phyloP scores from a whole-genome alignment of 1,140 invertebrate genomes.

The Drosophila arawakana region DNA sequence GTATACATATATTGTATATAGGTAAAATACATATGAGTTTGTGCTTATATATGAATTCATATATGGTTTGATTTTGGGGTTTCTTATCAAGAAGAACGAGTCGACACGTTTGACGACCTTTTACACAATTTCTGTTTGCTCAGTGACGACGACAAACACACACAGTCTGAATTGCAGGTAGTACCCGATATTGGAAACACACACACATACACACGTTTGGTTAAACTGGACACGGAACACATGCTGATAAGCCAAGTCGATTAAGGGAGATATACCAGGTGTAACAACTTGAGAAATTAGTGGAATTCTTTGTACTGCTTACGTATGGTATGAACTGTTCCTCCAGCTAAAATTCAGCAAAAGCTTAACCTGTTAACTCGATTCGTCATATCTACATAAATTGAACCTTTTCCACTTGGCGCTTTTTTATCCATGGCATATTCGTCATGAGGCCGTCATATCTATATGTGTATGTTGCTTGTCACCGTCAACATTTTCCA shows the following conservation, averaged over 20 bases:
- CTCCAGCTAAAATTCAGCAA: neutral
- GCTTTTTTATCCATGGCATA: constrained; percentile 51
- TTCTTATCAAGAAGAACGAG: constrained; percentile 51
- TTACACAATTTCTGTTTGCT: constrained; percentile 66
- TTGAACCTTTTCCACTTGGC: constrained; percentile 35
- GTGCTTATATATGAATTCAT: constrained; percentile 4
- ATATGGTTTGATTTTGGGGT: constrained; percentile 45
- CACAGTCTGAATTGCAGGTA: constrained; percentile 10
- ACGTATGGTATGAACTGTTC: neutral
- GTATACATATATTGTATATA: constrained; percentile 21
- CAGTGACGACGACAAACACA: constrained; percentile 25
- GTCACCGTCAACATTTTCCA: constrained; percentile 34
- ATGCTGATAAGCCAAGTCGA: neutral
- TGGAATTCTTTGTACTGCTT: neutral
- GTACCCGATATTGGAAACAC: constrained; percentile 4
- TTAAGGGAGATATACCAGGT: neutral
- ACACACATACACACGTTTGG: neutral
- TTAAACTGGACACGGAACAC: constrained; percentile 2
- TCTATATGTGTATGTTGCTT: constrained; percentile 36
- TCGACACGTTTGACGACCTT: constrained; percentile 60
- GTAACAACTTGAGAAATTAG: neutral
- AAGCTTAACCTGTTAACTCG: constrained; percentile 51
- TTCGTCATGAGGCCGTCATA: constrained; percentile 66
- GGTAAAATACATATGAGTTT: constrained; percentile 5
- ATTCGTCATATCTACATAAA: constrained; percentile 43